These are phyloP conservation scores for Pedicia rivosa DNA, from an alignment of 2,888 invertebrate genomes.

Conservation along the genomic window DNA sequence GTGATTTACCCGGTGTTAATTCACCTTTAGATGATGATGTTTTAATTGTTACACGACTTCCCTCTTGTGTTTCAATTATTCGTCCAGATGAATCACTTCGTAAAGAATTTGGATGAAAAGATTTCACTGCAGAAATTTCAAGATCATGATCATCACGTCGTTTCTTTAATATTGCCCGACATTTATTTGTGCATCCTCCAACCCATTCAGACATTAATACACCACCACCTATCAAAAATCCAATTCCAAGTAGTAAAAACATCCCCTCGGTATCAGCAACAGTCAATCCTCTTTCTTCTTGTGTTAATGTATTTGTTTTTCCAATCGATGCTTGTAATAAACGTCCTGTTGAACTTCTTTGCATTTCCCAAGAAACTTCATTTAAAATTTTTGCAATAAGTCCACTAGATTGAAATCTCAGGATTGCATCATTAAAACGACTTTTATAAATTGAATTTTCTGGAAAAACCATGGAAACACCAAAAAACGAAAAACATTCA, in stretches of 20 bases:
- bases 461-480: constrained; percentile 47
- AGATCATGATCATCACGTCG: constrained; percentile 12
- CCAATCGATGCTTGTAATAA: constrained; percentile 38
- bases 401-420: constrained; percentile 48
- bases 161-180: constrained; percentile 27
- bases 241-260: constrained; percentile 56
- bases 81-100: neutral
- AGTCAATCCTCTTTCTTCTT: constrained; percentile 56
- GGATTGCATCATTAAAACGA: constrained; percentile 42
- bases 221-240: constrained; percentile 45
- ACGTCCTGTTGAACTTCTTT: constrained; percentile 42
- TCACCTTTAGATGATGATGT: too few species aligned
- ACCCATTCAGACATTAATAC: constrained; percentile 53
- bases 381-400: constrained; percentile 45
- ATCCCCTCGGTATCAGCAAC: constrained; percentile 70
- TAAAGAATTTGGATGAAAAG: constrained; percentile 3
- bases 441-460: constrained; percentile 45
- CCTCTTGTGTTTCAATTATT: neutral
- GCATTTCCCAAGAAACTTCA: constrained; percentile 58
- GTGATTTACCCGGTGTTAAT: neutral
- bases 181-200: constrained; percentile 47
- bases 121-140: neutral
- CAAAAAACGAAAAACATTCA: constrained; percentile 58
- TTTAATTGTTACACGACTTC: neutral
- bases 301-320: neutral